Evolutionary conservation across 2,113 vertebrate genomes (phyloP), one percentile per base, ranked within the genome.

Genomic region (Vulpes lagopus): DNA sequence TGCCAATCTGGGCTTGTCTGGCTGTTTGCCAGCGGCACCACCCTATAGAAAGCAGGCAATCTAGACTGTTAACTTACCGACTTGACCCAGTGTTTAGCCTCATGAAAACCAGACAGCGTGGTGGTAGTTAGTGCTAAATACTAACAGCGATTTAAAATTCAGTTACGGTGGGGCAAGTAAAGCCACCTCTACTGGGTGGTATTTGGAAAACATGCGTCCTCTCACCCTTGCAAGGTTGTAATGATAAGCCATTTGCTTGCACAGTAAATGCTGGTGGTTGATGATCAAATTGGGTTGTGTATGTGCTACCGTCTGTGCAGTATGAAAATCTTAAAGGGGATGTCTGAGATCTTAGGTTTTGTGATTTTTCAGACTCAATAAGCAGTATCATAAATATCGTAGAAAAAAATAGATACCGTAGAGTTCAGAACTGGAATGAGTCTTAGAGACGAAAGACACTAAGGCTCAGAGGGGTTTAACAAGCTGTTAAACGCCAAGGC

Each of bases 121-220:
- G 43, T 27, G n/a, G 67, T 86, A 92, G 93, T 93, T 95, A 90
- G 43, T 49, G 83, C 64, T 96, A 83, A 92, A 81, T 97, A 96
- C 87, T 97, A 97, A 92, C 89, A 60, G 55, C 60, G 69, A 57
- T 95, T 96, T 96, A 94, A 94, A 97, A 96, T 94, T 96, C 78
- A 78, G 69, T 95, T 92, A 92, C 49, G 19, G 69, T 49, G 38
- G 38, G 74, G 23, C 78, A 89, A 80, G 69, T 91, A 87, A 92
- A 92, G 65, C 49, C 57, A 84, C 53, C 49, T 38, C 51, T 84
- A 38, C 73, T 80, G 14, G 95, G 64, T 81, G 49, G 49, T 60
- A 20, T 71, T 94, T 96, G 74, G 12, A 96, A 90, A 96, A 87
- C 38, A 92, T 5, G 2, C 87, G 65, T 43, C 35, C 7, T 96